Evolutionary conservation across 2,888 invertebrate genomes (phyloP), one percentile per base, ranked within the genome.

Genomic region (Miltochrista miniata): DNA sequence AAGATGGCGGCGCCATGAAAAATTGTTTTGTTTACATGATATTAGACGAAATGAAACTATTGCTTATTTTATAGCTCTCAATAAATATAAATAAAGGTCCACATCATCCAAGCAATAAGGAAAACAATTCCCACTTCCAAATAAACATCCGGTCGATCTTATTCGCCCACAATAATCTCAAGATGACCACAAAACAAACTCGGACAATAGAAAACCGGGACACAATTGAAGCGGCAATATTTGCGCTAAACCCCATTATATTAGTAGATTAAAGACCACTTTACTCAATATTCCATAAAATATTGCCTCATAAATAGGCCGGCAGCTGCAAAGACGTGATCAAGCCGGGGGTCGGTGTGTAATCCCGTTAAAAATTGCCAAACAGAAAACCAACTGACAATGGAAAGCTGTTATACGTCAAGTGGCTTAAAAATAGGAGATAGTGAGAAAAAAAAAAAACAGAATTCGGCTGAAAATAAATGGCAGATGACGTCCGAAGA

Each of bases 351-450:
- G 69, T 64, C 67, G 73, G 74, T 52, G 64, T 74, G 81, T 90
- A 90, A 91, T 90, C 90, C 90, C 75, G 79, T 90, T 91, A 91
- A 91, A 90, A 90, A 91, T 91, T 86, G 89, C 89, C 89, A 83
- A 90, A 87, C 83, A 85, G 87, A 88, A 86, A 86, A 89, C 87
- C 83, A 86, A 86, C 88, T 76, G 77, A 84, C 82, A 83, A 85
- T 83, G 76, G 83, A 77, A 71, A 74, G 64, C 67, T 74, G 82
- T 77, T 81, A 83, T 87, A 85, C 80, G 84, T 88, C 87, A 85
- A 83, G 79, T 78, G 85, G 81, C 82, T 84, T 81, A 86, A 87
- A 85, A 86, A 74, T 72, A 72, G 64, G 70, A 65, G 69, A 24
- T 24, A 64, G 70, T 64, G 69, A 57, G 52, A 71, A 76, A 81